A percentile compares a stretch with the other conserved stretches of the same genome.
phyloP scores from a whole-genome alignment of 2,888 invertebrate species.

The Matsumyia berberina region DNA sequence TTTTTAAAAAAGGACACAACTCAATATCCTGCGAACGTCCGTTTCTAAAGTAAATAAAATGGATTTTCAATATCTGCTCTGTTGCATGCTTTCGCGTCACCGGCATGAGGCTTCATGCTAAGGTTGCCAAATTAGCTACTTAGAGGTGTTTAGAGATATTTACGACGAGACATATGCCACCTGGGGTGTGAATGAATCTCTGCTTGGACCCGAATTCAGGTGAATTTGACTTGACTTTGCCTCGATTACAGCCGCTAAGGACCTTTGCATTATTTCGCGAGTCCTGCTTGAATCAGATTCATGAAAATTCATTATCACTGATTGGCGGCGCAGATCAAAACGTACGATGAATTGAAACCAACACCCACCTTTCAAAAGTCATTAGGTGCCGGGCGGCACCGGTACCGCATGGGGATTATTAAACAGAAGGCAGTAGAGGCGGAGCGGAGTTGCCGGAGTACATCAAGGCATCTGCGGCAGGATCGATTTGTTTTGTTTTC shows the following conservation, averaged over 20 bases:
- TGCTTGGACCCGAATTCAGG: slow-evolving; percentile 5
- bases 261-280: slow-evolving; percentile 48
- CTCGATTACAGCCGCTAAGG: slow-evolving; percentile 30
- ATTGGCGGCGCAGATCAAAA: slow-evolving; percentile 33
- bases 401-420: slow-evolving; percentile 19
- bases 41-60: slow-evolving; percentile 57
- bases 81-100: slow-evolving; percentile 31
- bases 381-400: not conserved
- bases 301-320: slow-evolving; percentile 43
- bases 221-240: slow-evolving; percentile 12
- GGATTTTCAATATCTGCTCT: not conserved
- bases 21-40: slow-evolving; percentile 45
- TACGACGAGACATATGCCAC: slow-evolving; percentile 48
- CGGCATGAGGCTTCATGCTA: slow-evolving; percentile 30
- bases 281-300: slow-evolving; percentile 42
- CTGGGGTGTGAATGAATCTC: slow-evolving; percentile 52
- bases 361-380: slow-evolving; percentile 59
- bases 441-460: slow-evolving; percentile 1
- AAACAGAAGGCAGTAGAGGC: slow-evolving; percentile 31
- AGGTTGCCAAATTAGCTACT: slow-evolving; percentile 47
- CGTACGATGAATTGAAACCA: slow-evolving; percentile 54
- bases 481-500: slow-evolving; percentile 38
- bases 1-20: slow-evolving; percentile 42
- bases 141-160: slow-evolving; percentile 67
- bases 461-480: slow-evolving; percentile 40